Evolutionary conservation across 1,140 invertebrate genomes (phyloP), one percentile per base, ranked within the genome.

Genomic region (Atta colombica): DNA sequence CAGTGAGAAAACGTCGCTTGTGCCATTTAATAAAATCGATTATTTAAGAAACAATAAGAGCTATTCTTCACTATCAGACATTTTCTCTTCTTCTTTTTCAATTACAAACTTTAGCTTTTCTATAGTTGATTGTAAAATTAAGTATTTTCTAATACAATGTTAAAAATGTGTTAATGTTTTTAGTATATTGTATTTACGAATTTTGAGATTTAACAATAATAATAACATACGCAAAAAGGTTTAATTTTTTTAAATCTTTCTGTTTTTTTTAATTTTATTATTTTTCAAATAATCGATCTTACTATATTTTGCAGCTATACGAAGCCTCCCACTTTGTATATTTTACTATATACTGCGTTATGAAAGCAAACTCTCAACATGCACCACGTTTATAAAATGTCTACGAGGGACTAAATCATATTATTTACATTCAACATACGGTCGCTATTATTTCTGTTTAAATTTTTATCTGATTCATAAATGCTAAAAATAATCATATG

Each of bases 351-450:
- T 25, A 35, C 77, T 39, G 14, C 16, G 16, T 82, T 74, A 51
- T 12, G 45, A 78, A 66, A 25, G 8, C 25, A 16, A 74, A 18
- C 53, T 25, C 35, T 58, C 35, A 8, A 63, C 25, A 39, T 78
- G 25, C 25, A 18, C 35, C 61, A 66, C 6, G 45, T 74, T 25
- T 72, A n/a, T 72, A 58, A 66, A 55, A 68, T 28, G 21, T 16
- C 12, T 5, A 66, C 66, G 35, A 45, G 21, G 18, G 35, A 69
- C 8, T 60, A 28, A 81, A 72, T 81, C 39, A 61, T 28, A 66
- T 60, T 82, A 39, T 74, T 74, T 82, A 74, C 68, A 14, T 60
- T 82, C 25, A 61, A 61, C 80, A 84, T 18, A 35, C 45, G 80
- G 80, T 51, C 69, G 25, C 58, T 39, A 28, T 84, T 74, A 49